Evolutionary conservation across 2,797 vertebrate species (phyloP).

Genomic region (Typhlichthys eigenmanni): DNA sequence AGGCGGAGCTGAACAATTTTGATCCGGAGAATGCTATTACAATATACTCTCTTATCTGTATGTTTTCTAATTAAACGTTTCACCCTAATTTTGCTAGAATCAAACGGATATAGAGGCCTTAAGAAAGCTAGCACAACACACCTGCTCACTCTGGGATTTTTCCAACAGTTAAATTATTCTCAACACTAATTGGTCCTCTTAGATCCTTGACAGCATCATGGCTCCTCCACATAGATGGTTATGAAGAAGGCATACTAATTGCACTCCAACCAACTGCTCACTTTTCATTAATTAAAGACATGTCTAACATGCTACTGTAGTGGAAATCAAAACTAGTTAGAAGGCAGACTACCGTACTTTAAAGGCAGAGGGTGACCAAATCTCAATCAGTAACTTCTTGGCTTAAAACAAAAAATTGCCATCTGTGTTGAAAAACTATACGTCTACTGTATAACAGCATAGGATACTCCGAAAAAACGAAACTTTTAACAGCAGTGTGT

Average conservation of each 20-base stretch:
- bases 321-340: constrained; percentile 37
- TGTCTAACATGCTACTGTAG: constrained; percentile 40
- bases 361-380: constrained; percentile 30
- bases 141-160: constrained; percentile 32
- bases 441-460: background rate
- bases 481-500: too few relatives aligned
- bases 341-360: constrained; percentile 16
- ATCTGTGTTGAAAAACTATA: constrained; percentile 29
- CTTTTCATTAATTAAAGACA: constrained; percentile 38
- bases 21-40: constrained; percentile 41
- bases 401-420: constrained; percentile 41
- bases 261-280: constrained; percentile 49
- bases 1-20: constrained; percentile 21
- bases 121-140: constrained; percentile 31
- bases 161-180: constrained; percentile 41
- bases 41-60: background rate
- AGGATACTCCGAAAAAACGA: constrained; percentile 6
- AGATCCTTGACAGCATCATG: constrained; percentile 28
- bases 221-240: constrained; percentile 33
- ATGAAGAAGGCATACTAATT: constrained; percentile 50
- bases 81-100: constrained; percentile 15
- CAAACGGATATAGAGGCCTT: constrained; percentile 1
- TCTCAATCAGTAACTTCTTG: constrained; percentile 38
- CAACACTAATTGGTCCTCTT: constrained; percentile 50
- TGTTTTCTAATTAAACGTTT: constrained; percentile 18